These are phyloP conservation scores for Eptatretus atami DNA, from an alignment of 2,797 vertebrate species.

Conservation along the genomic window DNA sequence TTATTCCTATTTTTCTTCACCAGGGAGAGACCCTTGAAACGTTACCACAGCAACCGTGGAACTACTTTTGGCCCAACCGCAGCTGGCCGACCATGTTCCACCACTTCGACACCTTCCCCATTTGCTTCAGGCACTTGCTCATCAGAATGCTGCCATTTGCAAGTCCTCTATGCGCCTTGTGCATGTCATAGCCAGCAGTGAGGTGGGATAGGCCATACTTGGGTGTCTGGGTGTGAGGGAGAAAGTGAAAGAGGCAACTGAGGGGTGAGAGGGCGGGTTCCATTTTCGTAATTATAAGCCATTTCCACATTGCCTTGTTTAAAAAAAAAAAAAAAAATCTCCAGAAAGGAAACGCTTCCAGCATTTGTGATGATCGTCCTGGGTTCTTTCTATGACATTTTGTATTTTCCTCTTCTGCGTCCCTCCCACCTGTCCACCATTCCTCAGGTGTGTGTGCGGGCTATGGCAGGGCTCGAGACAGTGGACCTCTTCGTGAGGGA, in stretches of 20 bases:
- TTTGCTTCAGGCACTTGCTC: constrained; percentile 54
- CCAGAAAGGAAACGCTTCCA: background rate
- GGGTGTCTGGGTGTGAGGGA: no score
- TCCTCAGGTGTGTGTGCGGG: constrained; percentile 52
- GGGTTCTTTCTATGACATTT: no score
- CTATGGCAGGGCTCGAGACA: constrained; percentile 63
- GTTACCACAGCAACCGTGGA: constrained; percentile 65
- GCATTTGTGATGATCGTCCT: background rate
- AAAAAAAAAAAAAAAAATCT: no score
- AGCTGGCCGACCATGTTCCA: constrained; percentile 87
- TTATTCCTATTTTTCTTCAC: background rate
- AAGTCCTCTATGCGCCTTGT: constrained; percentile 81
- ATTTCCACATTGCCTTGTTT: no score
- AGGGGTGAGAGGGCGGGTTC: no score
- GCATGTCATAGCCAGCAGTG: constrained; percentile 65
- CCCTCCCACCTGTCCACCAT: no score
- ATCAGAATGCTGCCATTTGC: constrained; percentile 70
- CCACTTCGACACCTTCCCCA: constrained; percentile 77
- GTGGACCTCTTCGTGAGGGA: constrained; percentile 64
- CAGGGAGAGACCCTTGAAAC: constrained; percentile 87
- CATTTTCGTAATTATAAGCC: no score
- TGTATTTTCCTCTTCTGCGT: constrained; percentile 6
- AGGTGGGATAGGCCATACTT: constrained; percentile 20
- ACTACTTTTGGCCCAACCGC: constrained; percentile 59
- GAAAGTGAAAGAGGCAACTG: no score